A percentile compares a stretch with the other conserved stretches of the same genome.
phyloP scores from a whole-genome alignment of 2,888 invertebrate genomes.

The Autographa gamma region DNA sequence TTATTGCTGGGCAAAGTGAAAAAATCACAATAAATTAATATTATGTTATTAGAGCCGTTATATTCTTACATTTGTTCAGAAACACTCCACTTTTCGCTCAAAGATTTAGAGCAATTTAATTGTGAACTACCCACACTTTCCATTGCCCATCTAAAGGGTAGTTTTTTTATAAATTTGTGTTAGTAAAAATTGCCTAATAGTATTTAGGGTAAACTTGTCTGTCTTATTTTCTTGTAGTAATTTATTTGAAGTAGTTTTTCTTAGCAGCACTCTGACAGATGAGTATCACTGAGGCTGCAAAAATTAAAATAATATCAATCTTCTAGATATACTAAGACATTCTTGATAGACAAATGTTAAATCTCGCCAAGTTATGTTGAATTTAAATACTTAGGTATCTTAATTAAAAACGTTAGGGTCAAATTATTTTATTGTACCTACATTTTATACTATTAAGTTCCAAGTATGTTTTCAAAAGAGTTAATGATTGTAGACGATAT shows the following conservation, averaged over 20 bases:
- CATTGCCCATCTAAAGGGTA: conserved; percentile 14
- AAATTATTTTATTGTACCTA: not conserved
- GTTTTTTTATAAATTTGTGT: conserved; percentile 2
- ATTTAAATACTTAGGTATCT: no score
- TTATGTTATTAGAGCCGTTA: not conserved
- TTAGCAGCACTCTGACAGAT: conserved; percentile 11
- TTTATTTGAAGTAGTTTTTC: conserved; percentile 47
- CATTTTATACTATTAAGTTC: not conserved
- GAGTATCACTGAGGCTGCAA: not conserved
- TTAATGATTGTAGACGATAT: not conserved
- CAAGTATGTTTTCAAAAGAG: not conserved
- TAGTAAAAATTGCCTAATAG: not conserved
- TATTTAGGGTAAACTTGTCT: not conserved
- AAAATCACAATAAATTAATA: not conserved
- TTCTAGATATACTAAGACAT: not conserved
- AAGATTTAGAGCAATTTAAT: not conserved
- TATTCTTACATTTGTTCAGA: not conserved
- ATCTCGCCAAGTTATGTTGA: no score
- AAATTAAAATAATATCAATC: not conserved
- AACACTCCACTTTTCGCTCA: not conserved
- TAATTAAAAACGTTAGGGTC: no score
- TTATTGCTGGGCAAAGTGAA: conserved; percentile 10
- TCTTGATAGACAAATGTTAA: not conserved
- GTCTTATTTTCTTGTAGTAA: conserved; percentile 39
- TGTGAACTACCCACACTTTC: not conserved